Base-by-base conservation (phyloP, 1,140 invertebrate species). In the Zaprionus capensis region DNA sequence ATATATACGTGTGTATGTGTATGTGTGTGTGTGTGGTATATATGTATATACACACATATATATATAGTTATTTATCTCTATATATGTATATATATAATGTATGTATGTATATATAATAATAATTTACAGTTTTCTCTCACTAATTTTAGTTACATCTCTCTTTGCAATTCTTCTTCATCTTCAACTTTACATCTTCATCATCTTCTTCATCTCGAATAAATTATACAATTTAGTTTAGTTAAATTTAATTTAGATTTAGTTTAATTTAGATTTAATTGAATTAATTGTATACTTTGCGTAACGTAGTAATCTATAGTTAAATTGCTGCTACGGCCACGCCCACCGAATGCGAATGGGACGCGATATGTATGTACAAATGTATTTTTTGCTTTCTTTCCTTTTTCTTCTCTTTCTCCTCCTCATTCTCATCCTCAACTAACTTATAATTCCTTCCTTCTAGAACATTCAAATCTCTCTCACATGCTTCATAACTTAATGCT, bases 231-330 rank as follows among this genome's bases (percentile, higher is more conserved):
- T 81, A 75, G 49, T 77, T 49, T 73, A 77, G 57, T 26, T 49
- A 71, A 61, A 59, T 67, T 73, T 44, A 31, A 49, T 34, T 79
- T 78, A 65, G 46, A 58, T 82, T 91, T 90, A 67, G 55, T 58
- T 72, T 59, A 53, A 63, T 76, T 63, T 81, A 81, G 56, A 64
- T 82, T 91, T 91, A 91, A 91, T 91, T 91, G 75, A 83, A 91
- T 91, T 91, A 91, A 91, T 91, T 91, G 83, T 91, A 91, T 91
- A 91, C 88, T 84, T 84, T 84, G 82, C 78, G 83, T 91, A 91
- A 90, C 73, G 78, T 77, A 78, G 56, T 82, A 75, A 71, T 65
- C 51, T 78, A 74, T 80, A 80, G 26, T 56, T 72, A 65, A 75
- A 79, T 66, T 83, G 80, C 83, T 82, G 71, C 73, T 82, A 78